Evolutionary conservation across 2,797 vertebrate genomes (phyloP).

Genomic region (Myotis pilosus): DNA sequence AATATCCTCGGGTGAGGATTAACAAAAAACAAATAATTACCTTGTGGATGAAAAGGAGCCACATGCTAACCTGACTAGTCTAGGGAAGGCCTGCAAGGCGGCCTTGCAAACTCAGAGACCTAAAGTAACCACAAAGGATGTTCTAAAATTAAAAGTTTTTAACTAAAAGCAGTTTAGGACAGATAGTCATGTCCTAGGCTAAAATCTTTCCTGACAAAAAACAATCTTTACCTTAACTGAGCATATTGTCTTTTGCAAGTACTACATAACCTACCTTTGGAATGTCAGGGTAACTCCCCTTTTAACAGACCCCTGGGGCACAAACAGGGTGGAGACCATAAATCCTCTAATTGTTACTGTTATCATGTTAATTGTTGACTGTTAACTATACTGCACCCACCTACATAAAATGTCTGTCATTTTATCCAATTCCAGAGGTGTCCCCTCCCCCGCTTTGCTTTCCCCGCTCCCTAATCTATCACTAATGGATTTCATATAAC

Average conservation of each 20-base stretch:
- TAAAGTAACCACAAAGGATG: not conserved
- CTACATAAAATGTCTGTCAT: not conserved
- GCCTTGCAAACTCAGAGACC: not conserved
- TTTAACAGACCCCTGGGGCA: not conserved
- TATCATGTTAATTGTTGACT: not conserved
- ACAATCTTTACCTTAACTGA: not conserved
- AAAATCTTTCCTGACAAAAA: not conserved
- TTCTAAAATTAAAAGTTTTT: not conserved
- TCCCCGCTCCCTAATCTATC: not conserved
- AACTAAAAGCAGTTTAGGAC: not conserved
- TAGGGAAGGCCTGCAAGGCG: not conserved
- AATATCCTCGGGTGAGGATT: too few relatives aligned
- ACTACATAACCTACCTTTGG: not conserved
- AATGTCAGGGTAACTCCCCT: not conserved
- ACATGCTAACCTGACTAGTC: not conserved
- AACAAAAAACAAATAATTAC: slow-evolving; percentile 28
- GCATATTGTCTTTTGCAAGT: not conserved
- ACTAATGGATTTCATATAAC: not conserved
- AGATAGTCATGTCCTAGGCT: not conserved
- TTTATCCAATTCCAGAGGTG: not conserved
- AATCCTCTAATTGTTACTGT: not conserved
- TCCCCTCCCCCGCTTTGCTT: not conserved
- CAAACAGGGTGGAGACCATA: not conserved
- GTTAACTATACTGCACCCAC: not conserved
- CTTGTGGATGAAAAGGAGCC: not conserved